Evolutionary conservation across 1,140 invertebrate species (phyloP).

Genomic region (Chlorops oryzae): DNA sequence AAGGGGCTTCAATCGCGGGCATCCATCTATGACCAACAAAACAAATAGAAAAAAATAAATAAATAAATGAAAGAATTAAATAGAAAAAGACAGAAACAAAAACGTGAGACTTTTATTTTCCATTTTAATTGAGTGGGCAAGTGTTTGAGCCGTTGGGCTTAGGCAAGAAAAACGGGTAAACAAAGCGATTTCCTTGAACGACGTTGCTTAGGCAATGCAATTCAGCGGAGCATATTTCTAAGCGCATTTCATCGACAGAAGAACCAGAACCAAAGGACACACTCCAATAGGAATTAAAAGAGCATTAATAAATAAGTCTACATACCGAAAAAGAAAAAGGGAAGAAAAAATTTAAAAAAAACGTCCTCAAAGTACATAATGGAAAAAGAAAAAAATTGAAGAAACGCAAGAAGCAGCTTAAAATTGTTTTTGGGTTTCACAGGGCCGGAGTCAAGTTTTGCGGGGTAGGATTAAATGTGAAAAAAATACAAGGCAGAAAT

Average conservation of each 20-base stretch:
- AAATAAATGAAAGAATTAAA: conserved; percentile 18
- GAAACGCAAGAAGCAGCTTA: too few relatives aligned
- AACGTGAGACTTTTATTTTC: background rate
- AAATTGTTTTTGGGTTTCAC: too few relatives aligned
- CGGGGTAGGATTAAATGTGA: too few relatives aligned
- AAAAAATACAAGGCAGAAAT: too few relatives aligned
- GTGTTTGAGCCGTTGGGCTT: conserved; percentile 16
- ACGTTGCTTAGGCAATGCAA: conserved; percentile 3
- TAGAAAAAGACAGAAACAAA: conserved; percentile 19
- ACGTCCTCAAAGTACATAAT: too few relatives aligned
- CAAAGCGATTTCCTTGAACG: conserved; percentile 20
- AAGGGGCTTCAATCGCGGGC: background rate
- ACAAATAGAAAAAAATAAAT: conserved; percentile 8
- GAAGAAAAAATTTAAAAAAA: too few relatives aligned
- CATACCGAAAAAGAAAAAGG: too few relatives aligned
- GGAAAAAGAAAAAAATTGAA: too few relatives aligned
- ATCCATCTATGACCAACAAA: background rate
- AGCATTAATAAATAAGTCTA: too few relatives aligned
- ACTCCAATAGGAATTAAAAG: too few relatives aligned
- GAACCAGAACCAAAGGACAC: too few relatives aligned
- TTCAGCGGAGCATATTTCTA: background rate
- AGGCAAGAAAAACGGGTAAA: conserved; percentile 8
- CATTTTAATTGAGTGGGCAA: background rate
- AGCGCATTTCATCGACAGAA: background rate
- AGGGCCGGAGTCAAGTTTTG: too few relatives aligned